A percentile compares a stretch with the other conserved stretches of the same genome.
These are phyloP conservation scores for Buteo buteo DNA, from an alignment of 2,113 vertebrate genomes.

Conservation along the genomic window DNA sequence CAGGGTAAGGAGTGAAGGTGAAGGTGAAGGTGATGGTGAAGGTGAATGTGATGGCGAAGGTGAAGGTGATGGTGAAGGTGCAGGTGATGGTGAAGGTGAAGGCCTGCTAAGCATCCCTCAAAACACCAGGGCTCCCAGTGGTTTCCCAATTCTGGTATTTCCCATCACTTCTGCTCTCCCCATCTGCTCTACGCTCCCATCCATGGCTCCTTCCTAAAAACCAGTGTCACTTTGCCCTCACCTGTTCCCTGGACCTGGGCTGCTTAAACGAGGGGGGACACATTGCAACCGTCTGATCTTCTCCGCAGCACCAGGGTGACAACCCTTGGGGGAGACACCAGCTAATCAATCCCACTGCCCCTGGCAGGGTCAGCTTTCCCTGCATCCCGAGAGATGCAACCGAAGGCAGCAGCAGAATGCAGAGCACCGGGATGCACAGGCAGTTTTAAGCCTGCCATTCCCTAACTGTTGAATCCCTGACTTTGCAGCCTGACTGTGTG, in stretches of 20 bases:
- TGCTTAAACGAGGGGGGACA: not conserved
- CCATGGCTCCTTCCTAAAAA: not conserved
- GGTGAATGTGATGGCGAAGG: not conserved
- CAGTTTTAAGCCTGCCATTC: not conserved
- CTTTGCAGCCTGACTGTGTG: not conserved
- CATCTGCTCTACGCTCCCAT: accelerated
- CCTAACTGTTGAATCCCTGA: not conserved
- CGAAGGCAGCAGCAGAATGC: accelerated
- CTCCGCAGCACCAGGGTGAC: accelerated
- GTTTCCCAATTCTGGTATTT: not conserved
- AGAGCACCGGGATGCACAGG: accelerated
- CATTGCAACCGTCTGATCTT: not conserved
- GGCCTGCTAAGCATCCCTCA: not conserved
- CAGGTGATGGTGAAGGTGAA: not conserved
- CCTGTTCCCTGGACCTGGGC: accelerated
- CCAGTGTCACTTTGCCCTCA: not conserved
- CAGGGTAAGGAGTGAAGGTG: not conserved
- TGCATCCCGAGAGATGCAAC: not conserved
- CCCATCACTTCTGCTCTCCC: not conserved
- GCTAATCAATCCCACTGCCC: not conserved
- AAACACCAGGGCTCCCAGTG: not conserved
- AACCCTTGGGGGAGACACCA: no score
- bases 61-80: no score
- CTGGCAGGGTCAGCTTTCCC: not conserved
- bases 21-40: not conserved